Evolutionary conservation across 2,113 vertebrate species (phyloP).

Genomic region (Channa argus): DNA sequence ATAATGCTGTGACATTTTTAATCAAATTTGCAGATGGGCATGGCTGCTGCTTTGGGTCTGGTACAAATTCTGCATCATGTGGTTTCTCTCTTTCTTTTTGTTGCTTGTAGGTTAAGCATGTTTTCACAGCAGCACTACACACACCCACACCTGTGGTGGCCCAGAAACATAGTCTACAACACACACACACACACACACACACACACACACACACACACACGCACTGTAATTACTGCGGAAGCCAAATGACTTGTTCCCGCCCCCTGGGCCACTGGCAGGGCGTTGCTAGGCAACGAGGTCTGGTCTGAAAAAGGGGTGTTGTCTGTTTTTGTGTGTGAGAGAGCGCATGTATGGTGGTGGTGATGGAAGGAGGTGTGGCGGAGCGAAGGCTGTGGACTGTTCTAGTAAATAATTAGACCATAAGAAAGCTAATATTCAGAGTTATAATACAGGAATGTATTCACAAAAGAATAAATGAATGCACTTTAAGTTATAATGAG

Average conservation of each 20-base stretch:
- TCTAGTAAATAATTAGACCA: not conserved
- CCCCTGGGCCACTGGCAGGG: conserved; percentile 71
- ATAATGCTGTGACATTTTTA: too few relatives aligned
- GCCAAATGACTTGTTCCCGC: conserved; percentile 71
- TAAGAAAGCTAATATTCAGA: not conserved
- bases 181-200: conserved; percentile 37
- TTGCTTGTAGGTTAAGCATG: conserved; percentile 4
- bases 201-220: conserved; percentile 31
- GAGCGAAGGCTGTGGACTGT: conserved; percentile 8
- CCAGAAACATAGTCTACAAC: conserved; percentile 37
- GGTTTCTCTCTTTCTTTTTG: conserved; percentile 9
- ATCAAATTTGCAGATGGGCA: not conserved
- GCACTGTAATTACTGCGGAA: conserved; percentile 75
- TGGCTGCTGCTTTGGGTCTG: not conserved
- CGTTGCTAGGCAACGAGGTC: conserved; percentile 79
- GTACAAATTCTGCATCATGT: not conserved
- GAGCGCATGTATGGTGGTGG: conserved; percentile 16
- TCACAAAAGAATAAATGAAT: too few relatives aligned
- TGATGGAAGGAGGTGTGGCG: conserved; percentile 38
- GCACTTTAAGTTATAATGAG: not conserved
- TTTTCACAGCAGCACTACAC: conserved; percentile 27
- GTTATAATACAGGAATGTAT: not conserved
- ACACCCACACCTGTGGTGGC: conserved; percentile 57
- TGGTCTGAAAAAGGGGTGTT: conserved; percentile 60
- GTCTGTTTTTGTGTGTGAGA: conserved; percentile 16